These are phyloP conservation scores for Leptarthrus brevirostris DNA, from an alignment of 2,888 invertebrate species.

Conservation along the genomic window DNA sequence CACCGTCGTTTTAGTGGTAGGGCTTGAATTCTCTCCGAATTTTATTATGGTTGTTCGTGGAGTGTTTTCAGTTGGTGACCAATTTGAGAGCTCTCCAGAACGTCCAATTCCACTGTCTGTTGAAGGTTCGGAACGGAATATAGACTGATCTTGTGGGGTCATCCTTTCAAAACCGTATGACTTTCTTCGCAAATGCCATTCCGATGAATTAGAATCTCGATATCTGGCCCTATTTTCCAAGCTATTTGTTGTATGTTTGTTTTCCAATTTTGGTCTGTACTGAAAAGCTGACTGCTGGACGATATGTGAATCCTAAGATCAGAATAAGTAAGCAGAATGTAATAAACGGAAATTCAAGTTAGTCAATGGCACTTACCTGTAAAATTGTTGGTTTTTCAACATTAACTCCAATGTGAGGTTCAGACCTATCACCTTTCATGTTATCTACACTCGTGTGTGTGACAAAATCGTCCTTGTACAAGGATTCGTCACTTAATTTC, in stretches of 20 bases:
- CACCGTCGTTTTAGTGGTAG: conserved; percentile 49
- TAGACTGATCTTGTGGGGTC: conserved; percentile 63
- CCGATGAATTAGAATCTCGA: conserved; percentile 67
- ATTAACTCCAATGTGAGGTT: conserved; percentile 12
- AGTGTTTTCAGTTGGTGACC: conserved; percentile 61
- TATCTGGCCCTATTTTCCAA: conserved; percentile 61
- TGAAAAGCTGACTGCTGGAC: conserved; percentile 45
- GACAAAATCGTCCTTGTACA: conserved; percentile 66
- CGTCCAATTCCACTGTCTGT: conserved; percentile 82
- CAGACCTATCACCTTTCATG: conserved; percentile 49
- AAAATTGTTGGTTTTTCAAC: conserved; percentile 36
- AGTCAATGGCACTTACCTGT: conserved; percentile 37
- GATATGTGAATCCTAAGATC: conserved; percentile 47
- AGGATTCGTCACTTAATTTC: conserved; percentile 68
- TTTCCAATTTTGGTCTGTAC: conserved; percentile 25
- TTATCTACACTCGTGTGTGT: conserved; percentile 51
- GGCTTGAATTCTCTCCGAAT: conserved; percentile 53
- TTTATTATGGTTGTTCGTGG: conserved; percentile 63
- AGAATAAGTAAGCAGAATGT: neutral
- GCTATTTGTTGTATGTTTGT: conserved; percentile 60
- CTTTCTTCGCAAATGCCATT: conserved; percentile 80
- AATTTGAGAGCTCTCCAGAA: conserved; percentile 75
- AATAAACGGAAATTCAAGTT: neutral
- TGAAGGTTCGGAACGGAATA: conserved; percentile 75
- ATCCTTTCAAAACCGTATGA: conserved; percentile 80